Evolutionary conservation across 2,797 vertebrate species (phyloP).

Genomic region (Tangara arthus): DNA sequence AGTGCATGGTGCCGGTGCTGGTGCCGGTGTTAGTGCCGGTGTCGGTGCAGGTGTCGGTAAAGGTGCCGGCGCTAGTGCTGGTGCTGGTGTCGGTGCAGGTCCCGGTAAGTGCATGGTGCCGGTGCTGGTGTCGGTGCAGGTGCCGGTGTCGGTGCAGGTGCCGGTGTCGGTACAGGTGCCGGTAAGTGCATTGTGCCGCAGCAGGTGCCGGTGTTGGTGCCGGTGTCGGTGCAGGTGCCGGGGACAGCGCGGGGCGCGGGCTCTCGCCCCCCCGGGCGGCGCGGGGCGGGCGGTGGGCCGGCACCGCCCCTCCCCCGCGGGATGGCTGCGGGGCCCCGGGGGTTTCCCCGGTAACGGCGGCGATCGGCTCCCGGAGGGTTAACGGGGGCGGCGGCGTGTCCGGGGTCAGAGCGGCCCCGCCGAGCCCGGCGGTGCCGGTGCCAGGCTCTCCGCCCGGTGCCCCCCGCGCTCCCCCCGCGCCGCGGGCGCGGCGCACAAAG

Average conservation of each 20-base stretch:
- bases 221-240: neutral
- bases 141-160: too few species aligned
- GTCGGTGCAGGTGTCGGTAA: too few species aligned
- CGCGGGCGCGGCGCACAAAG: neutral
- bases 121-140: too few species aligned
- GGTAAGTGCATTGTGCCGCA: too few species aligned
- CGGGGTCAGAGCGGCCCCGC: neutral
- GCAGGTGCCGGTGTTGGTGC: too few species aligned
- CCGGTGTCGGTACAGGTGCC: too few species aligned
- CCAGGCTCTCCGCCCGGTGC: neutral
- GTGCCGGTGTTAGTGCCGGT: too few species aligned
- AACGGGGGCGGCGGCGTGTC: neutral
- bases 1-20: too few species aligned
- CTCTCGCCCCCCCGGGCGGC: neutral
- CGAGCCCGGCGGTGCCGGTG: neutral
- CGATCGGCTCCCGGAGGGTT: neutral
- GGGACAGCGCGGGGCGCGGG: neutral
- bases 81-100: too few species aligned
- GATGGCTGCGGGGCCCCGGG: slow-evolving; percentile 19
- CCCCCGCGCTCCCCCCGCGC: neutral
- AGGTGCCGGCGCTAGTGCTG: too few species aligned
- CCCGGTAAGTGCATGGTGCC: too few species aligned
- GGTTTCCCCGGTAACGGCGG: slow-evolving; percentile 55
- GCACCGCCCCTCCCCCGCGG: neutral
- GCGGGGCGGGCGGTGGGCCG: neutral